These are phyloP conservation scores for Argyra leucocephala DNA, from an alignment of 2,888 invertebrate species.

Conservation along the genomic window DNA sequence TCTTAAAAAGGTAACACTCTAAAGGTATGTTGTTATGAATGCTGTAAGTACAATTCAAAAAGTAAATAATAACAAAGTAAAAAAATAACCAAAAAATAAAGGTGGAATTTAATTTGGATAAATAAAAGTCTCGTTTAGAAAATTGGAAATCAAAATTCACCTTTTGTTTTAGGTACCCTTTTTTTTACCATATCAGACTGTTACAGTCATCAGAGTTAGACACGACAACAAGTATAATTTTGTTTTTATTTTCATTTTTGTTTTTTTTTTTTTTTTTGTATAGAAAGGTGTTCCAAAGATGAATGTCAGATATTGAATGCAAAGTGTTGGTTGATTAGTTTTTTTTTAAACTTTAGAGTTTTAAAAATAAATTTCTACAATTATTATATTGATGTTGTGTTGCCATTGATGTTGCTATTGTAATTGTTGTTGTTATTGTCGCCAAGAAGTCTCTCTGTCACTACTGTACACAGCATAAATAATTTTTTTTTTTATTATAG, in stretches of 20 bases:
- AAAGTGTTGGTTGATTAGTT: neutral
- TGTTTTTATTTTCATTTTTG: neutral
- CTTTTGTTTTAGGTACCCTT: neutral
- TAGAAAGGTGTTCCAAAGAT: neutral
- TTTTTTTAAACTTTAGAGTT: too few species aligned
- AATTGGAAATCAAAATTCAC: neutral
- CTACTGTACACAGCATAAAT: too few species aligned
- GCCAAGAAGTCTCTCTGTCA: constrained; percentile 17
- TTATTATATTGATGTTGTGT: too few species aligned
- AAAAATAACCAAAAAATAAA: neutral
- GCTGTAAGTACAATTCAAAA: neutral
- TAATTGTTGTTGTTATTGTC: too few species aligned
- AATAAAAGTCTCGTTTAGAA: neutral
- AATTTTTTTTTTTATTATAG: too few species aligned
- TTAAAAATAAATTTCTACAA: too few species aligned
- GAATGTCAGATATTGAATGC: constrained; percentile 5
- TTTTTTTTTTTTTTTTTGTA: neutral
- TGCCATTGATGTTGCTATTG: too few species aligned
- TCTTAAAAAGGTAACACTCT: constrained; percentile 10
- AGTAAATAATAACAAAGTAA: neutral
- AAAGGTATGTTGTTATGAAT: constrained; percentile 1
- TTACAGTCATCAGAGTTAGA: constrained; percentile 2
- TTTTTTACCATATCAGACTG: neutral
- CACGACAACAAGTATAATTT: neutral
- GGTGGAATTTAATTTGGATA: constrained; percentile 6